Conservation (phyloP, 2,113 vertebrate genomes). For the Nothocercus julius region DNA sequence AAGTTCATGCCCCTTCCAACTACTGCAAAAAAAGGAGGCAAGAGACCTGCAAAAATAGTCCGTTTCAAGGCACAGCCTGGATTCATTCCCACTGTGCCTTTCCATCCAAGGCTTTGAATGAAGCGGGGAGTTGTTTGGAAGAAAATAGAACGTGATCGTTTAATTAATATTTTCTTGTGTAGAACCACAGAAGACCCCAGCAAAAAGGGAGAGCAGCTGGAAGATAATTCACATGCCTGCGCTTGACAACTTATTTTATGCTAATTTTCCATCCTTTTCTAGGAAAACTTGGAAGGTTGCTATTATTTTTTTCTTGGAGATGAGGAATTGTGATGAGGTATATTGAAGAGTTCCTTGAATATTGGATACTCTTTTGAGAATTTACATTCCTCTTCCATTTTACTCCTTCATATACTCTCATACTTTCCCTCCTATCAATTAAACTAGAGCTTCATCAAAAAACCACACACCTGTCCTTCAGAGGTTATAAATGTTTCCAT, state of each 20-base stretch:
- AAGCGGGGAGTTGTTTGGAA: neutral
- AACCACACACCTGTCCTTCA: neutral
- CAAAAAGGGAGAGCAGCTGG: neutral
- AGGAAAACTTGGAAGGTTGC: neutral
- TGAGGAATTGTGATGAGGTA: neutral
- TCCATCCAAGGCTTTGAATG: conserved; percentile 28
- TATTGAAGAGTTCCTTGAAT: neutral
- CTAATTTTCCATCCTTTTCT: neutral
- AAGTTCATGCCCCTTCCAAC: conserved; percentile 67
- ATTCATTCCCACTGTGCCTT: neutral
- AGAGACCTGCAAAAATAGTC: conserved; percentile 4
- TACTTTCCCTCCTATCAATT: neutral
- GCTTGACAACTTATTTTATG: neutral
- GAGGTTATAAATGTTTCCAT: neutral
- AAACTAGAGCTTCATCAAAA: neutral
- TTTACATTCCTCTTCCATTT: neutral
- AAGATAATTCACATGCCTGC: neutral
- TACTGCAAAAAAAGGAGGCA: conserved; percentile 37
- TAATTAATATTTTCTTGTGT: conserved; percentile 15
- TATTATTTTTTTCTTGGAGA: neutral
- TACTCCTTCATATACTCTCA: neutral
- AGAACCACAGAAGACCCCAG: conserved; percentile 1
- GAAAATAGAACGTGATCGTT: neutral
- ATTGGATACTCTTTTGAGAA: neutral
- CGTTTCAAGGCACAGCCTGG: conserved; percentile 30